Evolutionary conservation across 2,113 vertebrate species (phyloP).

Genomic region (Picathartes gymnocephalus): DNA sequence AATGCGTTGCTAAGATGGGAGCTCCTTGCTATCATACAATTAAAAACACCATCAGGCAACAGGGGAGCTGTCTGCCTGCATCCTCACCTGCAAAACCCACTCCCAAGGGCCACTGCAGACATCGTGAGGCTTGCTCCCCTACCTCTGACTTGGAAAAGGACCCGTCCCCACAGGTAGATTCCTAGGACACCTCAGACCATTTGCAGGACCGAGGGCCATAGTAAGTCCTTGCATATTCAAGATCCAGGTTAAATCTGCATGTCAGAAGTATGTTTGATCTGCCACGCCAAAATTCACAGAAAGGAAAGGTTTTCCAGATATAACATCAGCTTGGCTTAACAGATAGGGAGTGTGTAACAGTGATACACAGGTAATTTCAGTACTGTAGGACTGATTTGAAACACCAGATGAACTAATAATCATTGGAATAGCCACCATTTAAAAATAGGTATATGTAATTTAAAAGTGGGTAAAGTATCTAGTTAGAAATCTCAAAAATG

Average conservation of each 20-base stretch:
- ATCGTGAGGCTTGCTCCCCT: not conserved
- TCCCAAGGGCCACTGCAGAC: not conserved
- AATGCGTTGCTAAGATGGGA: not conserved
- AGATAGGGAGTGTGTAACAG: not conserved
- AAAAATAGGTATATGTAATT: not conserved
- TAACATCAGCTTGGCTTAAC: not conserved
- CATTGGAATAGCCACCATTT: not conserved
- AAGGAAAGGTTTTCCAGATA: not conserved
- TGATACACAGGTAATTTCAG: not conserved
- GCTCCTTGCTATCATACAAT: not conserved
- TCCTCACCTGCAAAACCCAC: not conserved
- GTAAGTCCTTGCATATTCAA: not conserved
- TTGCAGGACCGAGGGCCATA: not conserved
- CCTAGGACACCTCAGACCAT: too few relatives aligned
- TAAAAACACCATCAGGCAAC: not conserved
- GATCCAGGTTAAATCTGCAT: not conserved
- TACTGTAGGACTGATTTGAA: not conserved
- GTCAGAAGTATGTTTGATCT: not conserved
- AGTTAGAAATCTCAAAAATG: not conserved
- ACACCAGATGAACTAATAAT: not conserved
- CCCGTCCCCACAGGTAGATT: fast-evolving
- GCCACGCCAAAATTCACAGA: not conserved
- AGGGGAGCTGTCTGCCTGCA: not conserved
- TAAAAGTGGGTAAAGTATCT: not conserved
- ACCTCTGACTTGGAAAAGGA: not conserved